Evolutionary conservation across 2,113 vertebrate species (phyloP).

Genomic region (Scomber japonicus): DNA sequence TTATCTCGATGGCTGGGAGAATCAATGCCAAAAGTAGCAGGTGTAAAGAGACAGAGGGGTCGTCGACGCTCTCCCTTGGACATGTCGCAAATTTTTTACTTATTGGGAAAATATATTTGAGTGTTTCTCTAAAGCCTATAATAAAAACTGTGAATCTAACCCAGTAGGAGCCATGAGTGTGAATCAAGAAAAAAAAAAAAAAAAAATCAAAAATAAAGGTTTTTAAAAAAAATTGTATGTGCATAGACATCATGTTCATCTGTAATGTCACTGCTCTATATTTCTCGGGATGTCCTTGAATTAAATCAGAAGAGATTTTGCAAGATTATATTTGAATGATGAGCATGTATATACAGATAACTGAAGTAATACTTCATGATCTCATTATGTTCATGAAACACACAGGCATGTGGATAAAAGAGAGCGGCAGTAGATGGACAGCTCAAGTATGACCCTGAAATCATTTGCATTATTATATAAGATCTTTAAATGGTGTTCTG

Average conservation of each 20-base stretch:
- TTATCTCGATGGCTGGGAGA: too few relatives aligned
- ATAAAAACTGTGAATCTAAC: too few relatives aligned
- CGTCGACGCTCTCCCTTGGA: too few relatives aligned
- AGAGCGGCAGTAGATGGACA: slow-evolving; percentile 32
- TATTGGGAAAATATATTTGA: too few relatives aligned
- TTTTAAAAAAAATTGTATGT: neutral
- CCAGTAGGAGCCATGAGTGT: too few relatives aligned
- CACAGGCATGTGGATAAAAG: slow-evolving; percentile 24
- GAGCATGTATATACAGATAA: slow-evolving; percentile 13
- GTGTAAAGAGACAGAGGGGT: too few relatives aligned
- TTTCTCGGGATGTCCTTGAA: neutral
- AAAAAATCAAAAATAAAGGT: too few relatives aligned
- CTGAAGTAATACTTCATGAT: slow-evolving; percentile 12
- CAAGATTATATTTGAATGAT: slow-evolving; percentile 1
- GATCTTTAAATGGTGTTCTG: slow-evolving; percentile 47
- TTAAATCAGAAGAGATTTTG: slow-evolving; percentile 8
- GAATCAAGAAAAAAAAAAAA: too few relatives aligned
- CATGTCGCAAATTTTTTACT: too few relatives aligned
- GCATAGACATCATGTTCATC: neutral
- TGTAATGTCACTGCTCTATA: neutral
- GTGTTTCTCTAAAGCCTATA: too few relatives aligned
- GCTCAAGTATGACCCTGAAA: slow-evolving; percentile 38
- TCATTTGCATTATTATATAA: slow-evolving; percentile 69
- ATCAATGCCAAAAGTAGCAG: too few relatives aligned
- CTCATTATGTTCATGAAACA: slow-evolving; percentile 40